These are phyloP conservation scores for Ctenoplectra terminalis DNA, from an alignment of 1,140 invertebrate species.

Conservation along the genomic window DNA sequence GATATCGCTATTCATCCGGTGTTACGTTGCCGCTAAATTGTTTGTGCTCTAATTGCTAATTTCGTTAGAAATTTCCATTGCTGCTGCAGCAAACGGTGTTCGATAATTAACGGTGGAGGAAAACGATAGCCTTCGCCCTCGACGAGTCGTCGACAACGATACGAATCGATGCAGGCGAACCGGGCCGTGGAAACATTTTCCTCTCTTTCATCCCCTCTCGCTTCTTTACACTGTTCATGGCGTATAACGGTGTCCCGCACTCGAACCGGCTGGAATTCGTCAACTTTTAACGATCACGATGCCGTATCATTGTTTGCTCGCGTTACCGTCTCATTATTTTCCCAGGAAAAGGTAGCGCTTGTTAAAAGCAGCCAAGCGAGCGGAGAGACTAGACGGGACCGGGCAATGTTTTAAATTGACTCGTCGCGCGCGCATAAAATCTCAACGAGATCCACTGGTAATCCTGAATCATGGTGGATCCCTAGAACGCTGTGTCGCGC, in stretches of 20 bases:
- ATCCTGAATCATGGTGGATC: background rate
- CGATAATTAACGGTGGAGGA: slow-evolving; percentile 1
- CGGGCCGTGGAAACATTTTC: slow-evolving; percentile 14
- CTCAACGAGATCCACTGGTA: slow-evolving; percentile 25
- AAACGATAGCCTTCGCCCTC: slow-evolving; percentile 18
- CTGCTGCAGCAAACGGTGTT: background rate
- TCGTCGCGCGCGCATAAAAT: slow-evolving; percentile 28
- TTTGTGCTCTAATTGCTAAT: background rate
- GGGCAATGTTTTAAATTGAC: slow-evolving; percentile 43
- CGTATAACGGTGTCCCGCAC: slow-evolving; percentile 14
- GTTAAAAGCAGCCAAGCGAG: slow-evolving; percentile 42
- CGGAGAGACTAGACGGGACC: slow-evolving; percentile 14
- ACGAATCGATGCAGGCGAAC: slow-evolving; percentile 28
- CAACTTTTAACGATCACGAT: slow-evolving; percentile 55
- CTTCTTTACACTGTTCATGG: background rate
- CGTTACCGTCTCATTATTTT: slow-evolving; percentile 51
- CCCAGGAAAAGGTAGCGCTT: slow-evolving; percentile 32
- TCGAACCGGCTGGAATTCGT: slow-evolving; percentile 40
- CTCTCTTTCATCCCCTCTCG: background rate
- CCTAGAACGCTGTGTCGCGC: background rate
- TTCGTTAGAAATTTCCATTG: slow-evolving; percentile 9
- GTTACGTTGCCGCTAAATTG: slow-evolving; percentile 2
- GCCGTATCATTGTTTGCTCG: slow-evolving; percentile 48
- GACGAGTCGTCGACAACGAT: background rate
- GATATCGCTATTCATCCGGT: background rate